phyloP scores from a whole-genome alignment of 2,113 vertebrate species.

The Nestor notabilis region DNA sequence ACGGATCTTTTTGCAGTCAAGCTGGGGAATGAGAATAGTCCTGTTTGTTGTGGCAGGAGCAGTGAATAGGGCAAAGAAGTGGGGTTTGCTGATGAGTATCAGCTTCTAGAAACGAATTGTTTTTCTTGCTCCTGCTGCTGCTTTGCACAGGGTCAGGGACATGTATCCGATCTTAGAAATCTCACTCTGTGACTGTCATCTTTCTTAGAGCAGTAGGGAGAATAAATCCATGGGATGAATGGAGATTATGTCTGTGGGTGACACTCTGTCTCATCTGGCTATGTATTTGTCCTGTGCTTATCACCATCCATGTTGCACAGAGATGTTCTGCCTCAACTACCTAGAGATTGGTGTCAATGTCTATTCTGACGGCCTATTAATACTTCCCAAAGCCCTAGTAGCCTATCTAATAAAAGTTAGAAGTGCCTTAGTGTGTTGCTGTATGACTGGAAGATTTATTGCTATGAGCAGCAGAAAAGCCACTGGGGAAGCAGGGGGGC shows the following conservation, averaged over 20 bases:
- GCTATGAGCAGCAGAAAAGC: conserved; percentile 37
- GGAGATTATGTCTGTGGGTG: not conserved
- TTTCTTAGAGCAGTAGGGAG: not conserved
- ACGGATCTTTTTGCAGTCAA: not conserved
- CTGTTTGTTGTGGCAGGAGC: conserved; percentile 1
- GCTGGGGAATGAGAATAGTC: not conserved
- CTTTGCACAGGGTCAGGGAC: not conserved
- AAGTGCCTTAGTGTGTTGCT: conserved; percentile 7
- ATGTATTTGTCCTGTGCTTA: not conserved
- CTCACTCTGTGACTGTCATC: not conserved
- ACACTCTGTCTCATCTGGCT: not conserved
- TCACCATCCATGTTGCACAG: not conserved
- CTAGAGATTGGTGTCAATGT: not conserved
- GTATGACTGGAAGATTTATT: conserved; percentile 48
- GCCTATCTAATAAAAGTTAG: conserved; percentile 46
- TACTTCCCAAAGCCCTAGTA: conserved; percentile 30
- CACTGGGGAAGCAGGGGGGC: not conserved
- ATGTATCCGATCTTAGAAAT: not conserved
- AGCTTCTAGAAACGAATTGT: not conserved
- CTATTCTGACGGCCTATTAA: conserved; percentile 50
- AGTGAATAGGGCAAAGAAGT: not conserved
- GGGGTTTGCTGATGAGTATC: conserved; percentile 2
- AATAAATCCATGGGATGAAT: not conserved
- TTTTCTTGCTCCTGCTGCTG: conserved; percentile 22
- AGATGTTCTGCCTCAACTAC: not conserved